Conservation (phyloP, 2,113 vertebrate genomes). For the Hepsetus odoe region DNA sequence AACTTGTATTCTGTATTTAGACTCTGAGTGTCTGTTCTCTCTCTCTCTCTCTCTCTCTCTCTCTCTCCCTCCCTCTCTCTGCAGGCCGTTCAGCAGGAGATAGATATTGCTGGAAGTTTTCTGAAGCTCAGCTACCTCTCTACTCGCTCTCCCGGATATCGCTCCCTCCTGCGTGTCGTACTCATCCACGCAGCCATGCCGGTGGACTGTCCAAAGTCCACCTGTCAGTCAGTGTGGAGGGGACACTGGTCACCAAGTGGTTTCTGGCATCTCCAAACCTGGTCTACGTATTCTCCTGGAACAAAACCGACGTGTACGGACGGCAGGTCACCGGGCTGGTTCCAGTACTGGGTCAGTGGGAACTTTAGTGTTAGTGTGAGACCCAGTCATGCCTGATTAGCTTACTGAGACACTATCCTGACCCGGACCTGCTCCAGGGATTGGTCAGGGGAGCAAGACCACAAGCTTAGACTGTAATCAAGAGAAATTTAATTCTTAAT, state of each 20-base stretch:
- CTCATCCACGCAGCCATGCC: slow-evolving; percentile 85
- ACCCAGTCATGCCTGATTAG: too few relatives aligned
- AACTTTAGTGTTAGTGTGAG: slow-evolving; percentile 20
- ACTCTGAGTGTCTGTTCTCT: too few relatives aligned
- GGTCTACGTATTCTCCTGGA: slow-evolving; percentile 92
- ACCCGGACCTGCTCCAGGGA: too few relatives aligned
- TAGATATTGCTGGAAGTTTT: slow-evolving; percentile 90
- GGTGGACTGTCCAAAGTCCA: slow-evolving; percentile 89
- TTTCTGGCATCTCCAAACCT: slow-evolving; percentile 92
- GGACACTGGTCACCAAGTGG: slow-evolving; percentile 90
- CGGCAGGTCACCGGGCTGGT: slow-evolving; percentile 94
- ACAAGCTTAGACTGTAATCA: too few relatives aligned
- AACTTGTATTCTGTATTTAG: too few relatives aligned
- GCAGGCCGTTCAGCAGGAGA: slow-evolving; percentile 94
- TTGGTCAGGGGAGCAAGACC: too few relatives aligned
- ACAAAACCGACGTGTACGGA: slow-evolving; percentile 97
- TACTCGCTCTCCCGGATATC: slow-evolving; percentile 90
- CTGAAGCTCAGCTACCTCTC: slow-evolving; percentile 93
- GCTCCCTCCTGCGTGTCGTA: slow-evolving; percentile 88
- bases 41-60: background rate
- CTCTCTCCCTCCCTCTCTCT: slow-evolving; percentile 10
- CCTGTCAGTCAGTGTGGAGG: slow-evolving; percentile 88
- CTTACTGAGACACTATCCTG: too few relatives aligned
- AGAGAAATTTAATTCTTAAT: too few relatives aligned
- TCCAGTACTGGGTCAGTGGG: slow-evolving; percentile 85